Evolutionary conservation across 1,140 invertebrate genomes (phyloP).

Genomic region (Drosophila arizonae): DNA sequence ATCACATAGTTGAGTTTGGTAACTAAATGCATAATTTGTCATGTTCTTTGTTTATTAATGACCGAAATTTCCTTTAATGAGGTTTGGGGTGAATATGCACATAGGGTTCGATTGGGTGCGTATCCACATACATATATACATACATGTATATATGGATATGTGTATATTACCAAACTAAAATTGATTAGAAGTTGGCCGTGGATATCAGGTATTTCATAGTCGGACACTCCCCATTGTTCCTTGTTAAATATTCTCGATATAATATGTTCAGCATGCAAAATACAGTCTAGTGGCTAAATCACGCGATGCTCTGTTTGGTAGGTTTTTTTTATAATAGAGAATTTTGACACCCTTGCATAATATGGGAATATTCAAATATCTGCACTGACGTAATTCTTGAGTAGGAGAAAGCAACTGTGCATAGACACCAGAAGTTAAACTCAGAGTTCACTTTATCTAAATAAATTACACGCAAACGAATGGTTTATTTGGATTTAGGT

Average conservation of each 20-base stretch:
- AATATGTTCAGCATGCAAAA: conserved; percentile 32
- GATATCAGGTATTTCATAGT: too few relatives aligned
- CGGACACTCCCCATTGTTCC: too few relatives aligned
- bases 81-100: too few relatives aligned
- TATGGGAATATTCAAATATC: conserved; percentile 22
- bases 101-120: too few relatives aligned
- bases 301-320: conserved; percentile 20
- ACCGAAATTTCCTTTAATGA: too few relatives aligned
- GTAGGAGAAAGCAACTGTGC: conserved; percentile 1
- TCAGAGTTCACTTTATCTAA: conserved; percentile 30
- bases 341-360: conserved; percentile 30
- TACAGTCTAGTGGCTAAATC: not conserved
- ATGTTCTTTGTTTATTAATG: too few relatives aligned
- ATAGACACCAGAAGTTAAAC: conserved; percentile 2
- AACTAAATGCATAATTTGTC: too few relatives aligned
- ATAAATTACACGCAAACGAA: conserved; percentile 36
- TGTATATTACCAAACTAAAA: too few relatives aligned
- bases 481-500: conserved; percentile 48
- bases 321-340: conserved; percentile 21
- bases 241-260: conserved; percentile 22
- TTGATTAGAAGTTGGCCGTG: too few relatives aligned
- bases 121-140: too few relatives aligned
- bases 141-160: too few relatives aligned
- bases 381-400: conserved; percentile 31
- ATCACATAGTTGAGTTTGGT: too few relatives aligned